Conservation (phyloP, 2,888 invertebrate genomes). For the Pseudeuparius sepicola region DNA sequence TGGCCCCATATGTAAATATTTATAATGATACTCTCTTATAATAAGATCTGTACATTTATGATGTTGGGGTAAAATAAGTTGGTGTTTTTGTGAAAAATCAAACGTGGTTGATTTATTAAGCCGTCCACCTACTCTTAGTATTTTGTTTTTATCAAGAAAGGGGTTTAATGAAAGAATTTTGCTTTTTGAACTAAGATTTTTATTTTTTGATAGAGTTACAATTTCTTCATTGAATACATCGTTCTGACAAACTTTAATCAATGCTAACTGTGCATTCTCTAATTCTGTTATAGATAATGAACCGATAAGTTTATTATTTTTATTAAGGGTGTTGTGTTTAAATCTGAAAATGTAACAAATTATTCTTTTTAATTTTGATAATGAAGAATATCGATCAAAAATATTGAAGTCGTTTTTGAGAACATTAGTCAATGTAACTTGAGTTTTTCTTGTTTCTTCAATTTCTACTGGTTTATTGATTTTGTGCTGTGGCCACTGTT, state of each 20-base stretch:
- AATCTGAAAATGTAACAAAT: not conserved
- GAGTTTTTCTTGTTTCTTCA: no score
- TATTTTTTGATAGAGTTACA: no score
- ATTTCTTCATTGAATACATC: no score
- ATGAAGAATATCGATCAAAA: no score
- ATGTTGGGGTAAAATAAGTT: conserved; percentile 8
- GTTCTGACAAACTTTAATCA: no score
- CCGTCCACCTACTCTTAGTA: conserved; percentile 11
- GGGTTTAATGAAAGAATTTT: conserved; percentile 11
- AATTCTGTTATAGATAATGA: no score
- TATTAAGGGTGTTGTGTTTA: not conserved
- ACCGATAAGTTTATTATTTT: no score
- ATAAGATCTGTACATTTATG: conserved; percentile 13
- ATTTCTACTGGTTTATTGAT: no score
- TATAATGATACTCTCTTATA: conserved; percentile 3
- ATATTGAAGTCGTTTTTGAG: no score
- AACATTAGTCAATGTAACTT: no score
- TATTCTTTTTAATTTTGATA: not conserved
- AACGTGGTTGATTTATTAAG: conserved; percentile 4
- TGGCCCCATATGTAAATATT: conserved; percentile 16
- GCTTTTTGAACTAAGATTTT: no score
- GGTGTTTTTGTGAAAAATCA: conserved; percentile 15
- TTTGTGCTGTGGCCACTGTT: conserved; percentile 6
- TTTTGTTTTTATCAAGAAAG: conserved; percentile 10
- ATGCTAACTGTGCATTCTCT: no score